Base-by-base conservation (phyloP, 2,888 invertebrate genomes). In the Nezara viridula region DNA sequence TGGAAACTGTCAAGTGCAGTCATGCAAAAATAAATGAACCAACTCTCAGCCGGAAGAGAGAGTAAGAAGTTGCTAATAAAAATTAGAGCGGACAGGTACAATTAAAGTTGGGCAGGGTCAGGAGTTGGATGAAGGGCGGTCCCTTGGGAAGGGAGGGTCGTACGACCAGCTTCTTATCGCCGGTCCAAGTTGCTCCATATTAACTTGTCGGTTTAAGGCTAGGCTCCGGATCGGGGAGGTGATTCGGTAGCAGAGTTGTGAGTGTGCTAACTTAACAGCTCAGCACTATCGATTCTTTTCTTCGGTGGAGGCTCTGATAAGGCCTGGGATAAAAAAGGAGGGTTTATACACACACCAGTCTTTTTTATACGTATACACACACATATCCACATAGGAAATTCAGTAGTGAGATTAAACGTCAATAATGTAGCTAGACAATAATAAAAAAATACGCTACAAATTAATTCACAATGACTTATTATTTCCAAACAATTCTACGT, bases 181-280 rank as follows among this genome's bases (percentile, higher is more conserved):
- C 37, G 66, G 32, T 19, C 14, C 16, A 9, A 73, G 6, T 19
- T 37, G 19, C 37, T 21, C 66, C 27, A 32, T 73, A 73, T 73
- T 73, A 73, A 37, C 66, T 19, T 73, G 66, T 73, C 66, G 66
- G 66, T 73, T 73, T 73, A 73, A 21, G 21, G 60, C 60, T 27
- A 14, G 60, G 27, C 60, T 60, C 60, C 27, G 27, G 10, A 55
- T n/a, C 21, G n/a, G 55, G 60, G 60, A 27, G 60, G 66, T 73
- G 66, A 73, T 73, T 73, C 37, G 5, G 66, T 73, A 32, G 37
- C 19, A 6, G 66, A 73, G 66, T 73, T 73, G 66, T 73, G 37
- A 73, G 19, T 37, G 5, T 19, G 37, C 32, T 73, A 73, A 73
- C 1, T 37, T 73, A 7, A 73, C 66, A 37, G 66, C 66, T 73